These are phyloP conservation scores for Heterotis niloticus DNA, from an alignment of 2,113 vertebrate genomes.

Conservation along the genomic window DNA sequence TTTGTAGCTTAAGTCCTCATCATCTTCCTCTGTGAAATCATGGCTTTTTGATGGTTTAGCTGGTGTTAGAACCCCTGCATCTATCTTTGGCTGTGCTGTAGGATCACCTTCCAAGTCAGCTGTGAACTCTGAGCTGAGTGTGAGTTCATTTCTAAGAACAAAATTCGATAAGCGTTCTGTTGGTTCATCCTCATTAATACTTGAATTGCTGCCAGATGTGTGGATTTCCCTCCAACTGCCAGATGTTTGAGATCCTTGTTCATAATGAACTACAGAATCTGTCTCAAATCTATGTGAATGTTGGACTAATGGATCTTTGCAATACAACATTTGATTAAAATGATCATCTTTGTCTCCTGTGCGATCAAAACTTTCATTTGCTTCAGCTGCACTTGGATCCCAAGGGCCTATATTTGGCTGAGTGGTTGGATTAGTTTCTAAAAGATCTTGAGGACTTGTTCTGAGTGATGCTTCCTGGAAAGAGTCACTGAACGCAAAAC, in stretches of 20 bases:
- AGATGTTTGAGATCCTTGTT: background rate
- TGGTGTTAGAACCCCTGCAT: background rate
- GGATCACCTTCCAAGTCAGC: background rate
- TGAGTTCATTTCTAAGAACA: background rate
- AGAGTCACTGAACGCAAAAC: constrained; percentile 66
- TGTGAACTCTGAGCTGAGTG: background rate
- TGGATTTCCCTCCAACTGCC: constrained; percentile 41
- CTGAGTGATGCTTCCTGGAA: constrained; percentile 26
- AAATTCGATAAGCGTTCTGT: constrained; percentile 27
- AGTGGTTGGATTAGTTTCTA: constrained; percentile 32
- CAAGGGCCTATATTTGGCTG: constrained; percentile 6
- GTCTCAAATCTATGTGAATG: constrained; percentile 20
- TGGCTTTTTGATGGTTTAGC: background rate
- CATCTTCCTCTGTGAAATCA: background rate
- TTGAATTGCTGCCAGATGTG: constrained; percentile 48
- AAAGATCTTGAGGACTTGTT: constrained; percentile 28
- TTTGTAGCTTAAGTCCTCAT: background rate
- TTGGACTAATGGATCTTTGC: background rate
- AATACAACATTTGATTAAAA: background rate
- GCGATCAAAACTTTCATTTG: background rate
- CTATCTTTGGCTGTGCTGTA: constrained; percentile 12
- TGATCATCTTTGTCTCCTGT: background rate
- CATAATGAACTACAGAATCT: constrained; percentile 30
- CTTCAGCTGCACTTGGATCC: background rate
- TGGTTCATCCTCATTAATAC: constrained; percentile 39